Base-by-base conservation (phyloP, 2,113 vertebrate species). In the Lota lota region DNA sequence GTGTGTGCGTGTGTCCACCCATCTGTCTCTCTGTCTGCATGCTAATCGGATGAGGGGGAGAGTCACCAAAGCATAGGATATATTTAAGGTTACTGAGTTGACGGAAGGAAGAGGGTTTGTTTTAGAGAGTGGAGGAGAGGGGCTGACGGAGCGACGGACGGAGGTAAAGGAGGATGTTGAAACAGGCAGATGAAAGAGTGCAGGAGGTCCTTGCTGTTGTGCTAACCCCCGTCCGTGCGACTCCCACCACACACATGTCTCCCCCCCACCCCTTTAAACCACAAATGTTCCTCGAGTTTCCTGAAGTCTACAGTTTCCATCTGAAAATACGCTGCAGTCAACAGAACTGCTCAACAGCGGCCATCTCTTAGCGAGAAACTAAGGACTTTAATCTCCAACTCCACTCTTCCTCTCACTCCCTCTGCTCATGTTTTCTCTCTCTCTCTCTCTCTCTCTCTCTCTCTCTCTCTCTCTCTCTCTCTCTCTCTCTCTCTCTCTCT, bases 171-270 rank as follows among this genome's bases (percentile, higher is more conserved):
- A 66, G 65, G 74, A 73, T 74, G 79, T 86, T 83, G 77, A 75
- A 84, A 73, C 62, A 75, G 67, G 40, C 67, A 85, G 77, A 87
- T 88, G 83, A 85, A 82, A 84, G 78, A 64, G 68, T 81, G 62
- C 80, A 85, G 78, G 78, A 85, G 78, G 83, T 83, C 74, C 67
- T 71, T 21, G 75, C 68, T 85, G 85, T 88, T 88, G 79, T 75
- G 67, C 78, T 86, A 87, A 88, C 83, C 83, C 65, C 64, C 16
- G 66, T 28, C 69, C 68, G 61, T 63, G 57, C 67, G 24, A 85
- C 81, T 75, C 79, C 76, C 73, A 22, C 65, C 79, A 33, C 22
- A 20, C 36, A 50, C 62, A 47, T n/a, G 28, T 28, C 19, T n/a
- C 4, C 21, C 24, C 17, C 22, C 24, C 15, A 21, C 20, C 10